phyloP scores from a whole-genome alignment of 2,113 vertebrate genomes.

The Dipodomys merriami region DNA sequence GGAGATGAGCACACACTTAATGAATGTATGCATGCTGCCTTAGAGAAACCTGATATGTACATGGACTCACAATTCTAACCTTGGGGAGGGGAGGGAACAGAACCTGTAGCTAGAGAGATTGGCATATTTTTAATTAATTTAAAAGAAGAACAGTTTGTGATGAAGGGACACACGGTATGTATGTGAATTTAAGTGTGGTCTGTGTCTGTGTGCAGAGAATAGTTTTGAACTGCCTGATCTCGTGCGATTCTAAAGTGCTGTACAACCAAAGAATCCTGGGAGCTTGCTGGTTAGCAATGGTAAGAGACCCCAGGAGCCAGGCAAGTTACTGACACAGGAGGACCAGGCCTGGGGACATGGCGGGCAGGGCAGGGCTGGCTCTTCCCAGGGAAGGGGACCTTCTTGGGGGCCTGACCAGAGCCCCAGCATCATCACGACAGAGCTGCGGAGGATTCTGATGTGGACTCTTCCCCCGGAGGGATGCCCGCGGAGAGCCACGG shows the following conservation, averaged over 20 bases:
- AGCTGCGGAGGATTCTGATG: conserved; percentile 90
- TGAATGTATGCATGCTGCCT: background rate
- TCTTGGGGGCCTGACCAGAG: conserved; percentile 77
- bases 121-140: background rate
- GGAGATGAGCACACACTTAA: background rate
- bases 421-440: conserved; percentile 67
- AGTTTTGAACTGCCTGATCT: background rate
- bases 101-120: conserved; percentile 5
- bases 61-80: background rate
- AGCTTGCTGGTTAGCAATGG: background rate
- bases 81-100: background rate
- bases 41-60: background rate
- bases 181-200: background rate
- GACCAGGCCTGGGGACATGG: no score
- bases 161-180: background rate
- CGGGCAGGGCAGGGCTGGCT: background rate
- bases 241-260: background rate
- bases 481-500: conserved; percentile 88
- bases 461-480: conserved; percentile 90
- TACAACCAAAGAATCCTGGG: background rate
- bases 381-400: conserved; percentile 66
- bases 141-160: background rate
- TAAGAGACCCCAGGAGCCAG: no score
- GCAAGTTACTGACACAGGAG: no score
- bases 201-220: background rate